Evolutionary conservation across 2,888 invertebrate species (phyloP).

Genomic region (Dolichomitus sp.): DNA sequence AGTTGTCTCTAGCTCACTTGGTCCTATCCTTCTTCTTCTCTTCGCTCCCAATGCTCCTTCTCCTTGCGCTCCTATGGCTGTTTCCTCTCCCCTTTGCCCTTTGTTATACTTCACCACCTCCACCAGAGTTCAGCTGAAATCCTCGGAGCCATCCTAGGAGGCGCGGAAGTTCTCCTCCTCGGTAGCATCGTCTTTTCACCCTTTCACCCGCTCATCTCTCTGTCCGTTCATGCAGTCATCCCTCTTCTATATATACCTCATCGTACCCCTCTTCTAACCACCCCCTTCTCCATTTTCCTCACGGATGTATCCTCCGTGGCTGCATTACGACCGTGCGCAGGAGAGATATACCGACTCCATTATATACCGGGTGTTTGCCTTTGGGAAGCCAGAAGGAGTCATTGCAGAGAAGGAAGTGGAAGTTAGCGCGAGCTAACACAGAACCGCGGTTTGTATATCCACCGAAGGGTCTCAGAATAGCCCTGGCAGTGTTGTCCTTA

Average conservation of each 20-base stretch:
- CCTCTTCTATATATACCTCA: neutral
- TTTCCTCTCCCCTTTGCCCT: neutral
- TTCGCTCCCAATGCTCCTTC: slow-evolving; percentile 31
- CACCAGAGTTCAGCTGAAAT: slow-evolving; percentile 23
- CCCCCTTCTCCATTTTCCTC: neutral
- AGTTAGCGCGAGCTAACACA: slow-evolving; percentile 10
- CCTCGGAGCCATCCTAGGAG: slow-evolving; percentile 1
- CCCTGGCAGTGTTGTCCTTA: neutral
- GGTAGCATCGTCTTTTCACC: slow-evolving; percentile 27
- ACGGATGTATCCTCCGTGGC: slow-evolving; percentile 21
- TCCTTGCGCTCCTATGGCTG: slow-evolving; percentile 17
- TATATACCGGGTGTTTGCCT: slow-evolving; percentile 59
- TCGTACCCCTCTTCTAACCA: neutral
- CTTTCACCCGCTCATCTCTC: neutral
- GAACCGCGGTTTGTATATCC: slow-evolving; percentile 9
- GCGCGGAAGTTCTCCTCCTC: slow-evolving; percentile 15
- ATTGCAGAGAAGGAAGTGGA: neutral
- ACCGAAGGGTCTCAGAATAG: slow-evolving; percentile 3
- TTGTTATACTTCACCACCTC: slow-evolving; percentile 32
- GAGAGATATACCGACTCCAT: slow-evolving; percentile 51
- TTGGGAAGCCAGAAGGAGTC: slow-evolving; percentile 16
- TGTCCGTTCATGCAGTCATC: slow-evolving; percentile 20
- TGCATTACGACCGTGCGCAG: slow-evolving; percentile 8
- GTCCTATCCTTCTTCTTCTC: slow-evolving; percentile 14
- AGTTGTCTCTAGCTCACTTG: slow-evolving; percentile 42